Conservation (phyloP, 2,888 invertebrate genomes). For the Philhelius pedissequus region DNA sequence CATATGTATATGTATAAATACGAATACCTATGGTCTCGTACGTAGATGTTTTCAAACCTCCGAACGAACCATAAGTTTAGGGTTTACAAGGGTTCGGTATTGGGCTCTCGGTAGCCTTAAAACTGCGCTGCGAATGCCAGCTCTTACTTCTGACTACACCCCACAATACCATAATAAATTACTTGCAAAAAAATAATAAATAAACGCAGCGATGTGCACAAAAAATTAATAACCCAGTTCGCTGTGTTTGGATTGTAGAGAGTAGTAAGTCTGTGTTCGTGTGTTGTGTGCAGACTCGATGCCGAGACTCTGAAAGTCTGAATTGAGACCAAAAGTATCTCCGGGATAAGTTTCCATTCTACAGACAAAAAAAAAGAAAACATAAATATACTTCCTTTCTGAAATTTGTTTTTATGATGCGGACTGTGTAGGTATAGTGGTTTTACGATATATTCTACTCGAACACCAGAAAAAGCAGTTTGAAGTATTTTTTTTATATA, state of each 20-base stretch:
- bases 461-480: background rate
- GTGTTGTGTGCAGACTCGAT: background rate
- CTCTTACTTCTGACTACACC: background rate
- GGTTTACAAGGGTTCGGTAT: background rate
- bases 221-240: constrained; percentile 12
- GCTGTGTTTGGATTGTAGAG: no score
- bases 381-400: constrained; percentile 3
- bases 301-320: no score
- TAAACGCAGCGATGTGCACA: constrained; percentile 14
- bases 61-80: background rate
- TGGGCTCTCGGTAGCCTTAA: background rate
- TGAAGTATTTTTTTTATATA: background rate
- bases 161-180: constrained; percentile 45
- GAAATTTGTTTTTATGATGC: constrained; percentile 6
- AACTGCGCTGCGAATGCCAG: background rate
- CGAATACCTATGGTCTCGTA: no score
- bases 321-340: constrained; percentile 7
- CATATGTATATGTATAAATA: background rate
- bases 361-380: background rate
- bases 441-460: background rate
- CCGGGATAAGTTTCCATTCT: background rate
- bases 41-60: background rate
- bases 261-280: background rate
- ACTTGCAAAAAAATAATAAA: constrained; percentile 50
- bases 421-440: background rate